A percentile compares a stretch with the other conserved stretches of the same genome.
Conservation (phyloP, 1,140 invertebrate genomes). For the Lutraria rhynchaena region DNA sequence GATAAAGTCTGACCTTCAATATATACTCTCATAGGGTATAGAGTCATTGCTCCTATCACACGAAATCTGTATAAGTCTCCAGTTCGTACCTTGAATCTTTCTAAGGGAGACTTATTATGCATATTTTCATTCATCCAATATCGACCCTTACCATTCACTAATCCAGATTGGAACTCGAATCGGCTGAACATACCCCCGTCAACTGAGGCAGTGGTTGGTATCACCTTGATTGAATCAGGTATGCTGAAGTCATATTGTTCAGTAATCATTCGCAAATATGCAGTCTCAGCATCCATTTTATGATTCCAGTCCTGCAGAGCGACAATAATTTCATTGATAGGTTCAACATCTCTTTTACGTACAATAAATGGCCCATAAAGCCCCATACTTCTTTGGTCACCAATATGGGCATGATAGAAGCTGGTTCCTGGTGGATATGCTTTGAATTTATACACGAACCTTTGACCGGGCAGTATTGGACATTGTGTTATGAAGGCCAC, state of each 20-base stretch:
- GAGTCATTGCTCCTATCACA: constrained; percentile 66
- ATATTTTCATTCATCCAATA: constrained; percentile 44
- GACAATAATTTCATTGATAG: constrained; percentile 47
- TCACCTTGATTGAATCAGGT: not conserved
- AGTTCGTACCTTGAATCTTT: constrained; percentile 59
- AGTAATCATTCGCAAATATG: constrained; percentile 63
- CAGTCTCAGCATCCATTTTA: constrained; percentile 62
- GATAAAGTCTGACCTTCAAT: constrained; percentile 91
- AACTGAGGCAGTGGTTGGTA: constrained; percentile 28
- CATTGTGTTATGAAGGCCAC: constrained; percentile 95
- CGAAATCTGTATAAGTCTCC: constrained; percentile 67
- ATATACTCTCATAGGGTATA: constrained; percentile 84
- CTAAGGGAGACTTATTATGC: constrained; percentile 63
- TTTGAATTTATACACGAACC: constrained; percentile 89
- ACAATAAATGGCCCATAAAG: constrained; percentile 73
- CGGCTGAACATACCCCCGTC: constrained; percentile 58
- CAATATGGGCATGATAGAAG: constrained; percentile 79
- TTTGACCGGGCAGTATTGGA: constrained; percentile 92
- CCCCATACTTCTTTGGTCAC: constrained; percentile 73
- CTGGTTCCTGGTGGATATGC: constrained; percentile 70
- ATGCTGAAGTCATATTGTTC: constrained; percentile 48
- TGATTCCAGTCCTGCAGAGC: constrained; percentile 70
- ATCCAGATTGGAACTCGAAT: constrained; percentile 64
- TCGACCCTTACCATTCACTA: constrained; percentile 74
- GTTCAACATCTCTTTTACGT: constrained; percentile 8